Evolutionary conservation across 2,888 invertebrate genomes (phyloP), one percentile per base, ranked within the genome.

Genomic region (Cybosia mesomella): DNA sequence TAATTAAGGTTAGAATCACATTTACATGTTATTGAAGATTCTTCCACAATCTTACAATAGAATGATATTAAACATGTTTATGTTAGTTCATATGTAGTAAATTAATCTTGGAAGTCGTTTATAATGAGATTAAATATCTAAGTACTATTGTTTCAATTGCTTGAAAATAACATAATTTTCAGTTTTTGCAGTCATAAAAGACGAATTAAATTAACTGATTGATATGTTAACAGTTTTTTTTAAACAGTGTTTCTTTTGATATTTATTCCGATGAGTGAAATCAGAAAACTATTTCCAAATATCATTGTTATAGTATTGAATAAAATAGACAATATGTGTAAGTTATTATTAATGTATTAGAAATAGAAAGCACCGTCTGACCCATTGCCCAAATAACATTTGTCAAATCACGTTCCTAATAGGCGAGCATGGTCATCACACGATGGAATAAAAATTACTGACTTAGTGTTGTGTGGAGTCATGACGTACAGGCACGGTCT

Each of bases 401-500:
- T 85, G 88, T 88, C 90, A 87, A 93, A 89, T 92, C 88, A 91
- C 86, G 86, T 79, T 85, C 83, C 82, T 89, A 91, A 92, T 82
- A 73, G 70, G 71, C 72, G 68, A 63, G 67, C 70, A 62, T 66
- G 74, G 66, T 74, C 78, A 77, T 69, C 68, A 73, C 39, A 64
- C 71, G 72, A 59, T 67, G 67, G 61, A 71, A 75, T 69, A 68
- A 81, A 77, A 77, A 82, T 79, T 71, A 82, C 69, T 73, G 74
- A 73, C 79, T 80, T 79, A 78, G 72, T 71, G 62, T 66, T 69
- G 68, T 58, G 62, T 67, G 73, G 70, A 79, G 76, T 74, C 75
- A 77, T 75, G 70, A 58, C 55, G 67, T 65, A 69, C 65, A 57
- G 58, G 64, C 64, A 63, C 60, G 67, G 64, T 62, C 59, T 28